Evolutionary conservation across 1,140 invertebrate genomes (phyloP).

Genomic region (Cherax destructor): DNA sequence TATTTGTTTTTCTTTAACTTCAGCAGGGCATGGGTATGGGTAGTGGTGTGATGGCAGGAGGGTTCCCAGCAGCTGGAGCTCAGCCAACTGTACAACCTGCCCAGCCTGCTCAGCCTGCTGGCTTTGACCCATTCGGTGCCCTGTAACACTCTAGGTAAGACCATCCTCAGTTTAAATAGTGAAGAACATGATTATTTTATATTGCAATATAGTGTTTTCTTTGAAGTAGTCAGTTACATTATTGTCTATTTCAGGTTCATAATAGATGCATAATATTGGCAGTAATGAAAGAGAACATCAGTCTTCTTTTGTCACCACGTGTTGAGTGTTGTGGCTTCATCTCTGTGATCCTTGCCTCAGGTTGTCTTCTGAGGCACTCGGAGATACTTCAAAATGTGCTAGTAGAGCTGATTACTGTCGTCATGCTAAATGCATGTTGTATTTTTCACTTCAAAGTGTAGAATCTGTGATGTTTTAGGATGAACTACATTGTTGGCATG

Average conservation of each 20-base stretch:
- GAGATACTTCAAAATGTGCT: conserved; percentile 28
- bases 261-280: conserved; percentile 57
- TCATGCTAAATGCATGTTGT: conserved; percentile 51
- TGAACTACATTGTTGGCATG: conserved; percentile 26
- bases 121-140: conserved; percentile 69
- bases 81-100: conserved; percentile 32
- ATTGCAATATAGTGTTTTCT: no score
- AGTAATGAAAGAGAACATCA: conserved; percentile 27
- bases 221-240: no score
- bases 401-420: conserved; percentile 36
- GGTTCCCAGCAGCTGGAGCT: conserved; percentile 35
- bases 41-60: conserved; percentile 27
- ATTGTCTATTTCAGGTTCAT: conserved; percentile 27
- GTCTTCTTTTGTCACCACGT: conserved; percentile 50
- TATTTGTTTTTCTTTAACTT: not conserved
- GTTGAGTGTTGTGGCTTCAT: conserved; percentile 52
- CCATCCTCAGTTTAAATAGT: not conserved
- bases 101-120: conserved; percentile 48
- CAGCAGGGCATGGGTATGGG: conserved; percentile 50
- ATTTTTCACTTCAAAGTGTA: conserved; percentile 55
- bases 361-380: conserved; percentile 3
- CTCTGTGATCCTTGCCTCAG: conserved; percentile 26
- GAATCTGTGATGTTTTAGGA: conserved; percentile 58
- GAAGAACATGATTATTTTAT: no score
- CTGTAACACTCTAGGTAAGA: conserved; percentile 62